Percentiles rank a stretch among this genome's conserved stretches.
Evolutionary conservation across 2,888 invertebrate genomes (phyloP).

Genomic region (Furcula furcula): DNA sequence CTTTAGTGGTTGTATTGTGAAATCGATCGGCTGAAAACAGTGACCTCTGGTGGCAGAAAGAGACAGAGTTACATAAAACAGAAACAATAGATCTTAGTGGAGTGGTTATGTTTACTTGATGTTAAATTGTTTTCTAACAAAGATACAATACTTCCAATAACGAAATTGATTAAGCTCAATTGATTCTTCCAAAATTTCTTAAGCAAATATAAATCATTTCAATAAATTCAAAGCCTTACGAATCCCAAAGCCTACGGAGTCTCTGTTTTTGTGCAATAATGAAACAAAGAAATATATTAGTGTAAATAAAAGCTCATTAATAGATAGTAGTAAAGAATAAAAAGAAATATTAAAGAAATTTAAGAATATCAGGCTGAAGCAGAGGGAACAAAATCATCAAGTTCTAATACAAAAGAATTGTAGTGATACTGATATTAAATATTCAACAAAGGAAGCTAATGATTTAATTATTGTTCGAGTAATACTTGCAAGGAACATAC

Average conservation of each 20-base stretch:
- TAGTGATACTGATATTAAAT: too few relatives aligned
- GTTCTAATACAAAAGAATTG: too few relatives aligned
- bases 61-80: slow-evolving; percentile 35
- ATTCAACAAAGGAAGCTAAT: too few relatives aligned
- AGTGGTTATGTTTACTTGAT: slow-evolving; percentile 27
- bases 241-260: slow-evolving; percentile 8
- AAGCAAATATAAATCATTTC: background rate
- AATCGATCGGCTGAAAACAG: slow-evolving; percentile 53
- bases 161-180: slow-evolving; percentile 20
- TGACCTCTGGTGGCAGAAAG: slow-evolving; percentile 57
- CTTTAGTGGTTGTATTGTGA: slow-evolving; percentile 27
- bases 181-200: slow-evolving; percentile 21
- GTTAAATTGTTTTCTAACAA: slow-evolving; percentile 22
- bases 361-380: too few relatives aligned
- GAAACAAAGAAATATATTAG: slow-evolving; percentile 27
- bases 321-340: slow-evolving; percentile 14
- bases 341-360: slow-evolving; percentile 11
- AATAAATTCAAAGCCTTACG: background rate
- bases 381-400: too few relatives aligned
- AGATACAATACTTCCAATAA: slow-evolving; percentile 42
- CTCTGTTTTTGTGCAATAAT: slow-evolving; percentile 34
- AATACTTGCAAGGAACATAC: slow-evolving; percentile 32
- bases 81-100: slow-evolving; percentile 32
- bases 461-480: slow-evolving; percentile 31
- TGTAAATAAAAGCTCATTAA: slow-evolving; percentile 26